A percentile compares a stretch with the other conserved stretches of the same genome.
Conservation (phyloP, 2,888 invertebrate genomes). For the Parnassius smintheus region DNA sequence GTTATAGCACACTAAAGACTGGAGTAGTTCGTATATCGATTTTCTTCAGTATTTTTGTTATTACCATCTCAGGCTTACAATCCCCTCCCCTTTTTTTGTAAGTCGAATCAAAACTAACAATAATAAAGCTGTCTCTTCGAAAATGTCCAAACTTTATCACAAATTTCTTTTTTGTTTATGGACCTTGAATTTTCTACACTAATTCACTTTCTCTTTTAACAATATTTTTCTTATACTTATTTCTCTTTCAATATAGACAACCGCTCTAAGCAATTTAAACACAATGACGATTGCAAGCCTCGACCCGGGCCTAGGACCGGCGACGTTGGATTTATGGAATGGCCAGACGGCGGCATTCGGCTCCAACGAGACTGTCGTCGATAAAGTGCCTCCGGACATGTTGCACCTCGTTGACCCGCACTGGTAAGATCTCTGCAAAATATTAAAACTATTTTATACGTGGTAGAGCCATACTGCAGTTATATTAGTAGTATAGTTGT, state of each 20-base stretch:
- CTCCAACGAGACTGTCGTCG: conserved; percentile 90
- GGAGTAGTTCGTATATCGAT: conserved; percentile 80
- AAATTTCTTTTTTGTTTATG: too few relatives aligned
- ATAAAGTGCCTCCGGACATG: conserved; percentile 89
- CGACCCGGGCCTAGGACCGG: conserved; percentile 71
- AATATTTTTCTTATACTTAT: neutral
- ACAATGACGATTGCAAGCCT: conserved; percentile 60
- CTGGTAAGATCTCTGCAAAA: conserved; percentile 79
- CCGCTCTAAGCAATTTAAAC: conserved; percentile 28
- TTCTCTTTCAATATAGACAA: conserved; percentile 39
- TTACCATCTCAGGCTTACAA: conserved; percentile 65
- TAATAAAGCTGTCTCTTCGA: too few relatives aligned
- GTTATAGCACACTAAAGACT: conserved; percentile 72
- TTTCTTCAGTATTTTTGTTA: conserved; percentile 80
- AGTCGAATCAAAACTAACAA: conserved; percentile 33
- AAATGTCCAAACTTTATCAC: too few relatives aligned
- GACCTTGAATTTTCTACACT: neutral
- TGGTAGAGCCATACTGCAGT: too few relatives aligned
- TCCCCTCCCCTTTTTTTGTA: conserved; percentile 50
- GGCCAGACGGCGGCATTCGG: conserved; percentile 74
- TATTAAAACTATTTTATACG: too few relatives aligned
- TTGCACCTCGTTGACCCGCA: conserved; percentile 88
- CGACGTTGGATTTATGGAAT: conserved; percentile 74
- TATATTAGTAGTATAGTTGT: too few relatives aligned
- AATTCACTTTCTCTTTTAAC: neutral